Evolutionary conservation across 2,797 vertebrate genomes (phyloP).

Genomic region (Pipistrellus pygmaeus): DNA sequence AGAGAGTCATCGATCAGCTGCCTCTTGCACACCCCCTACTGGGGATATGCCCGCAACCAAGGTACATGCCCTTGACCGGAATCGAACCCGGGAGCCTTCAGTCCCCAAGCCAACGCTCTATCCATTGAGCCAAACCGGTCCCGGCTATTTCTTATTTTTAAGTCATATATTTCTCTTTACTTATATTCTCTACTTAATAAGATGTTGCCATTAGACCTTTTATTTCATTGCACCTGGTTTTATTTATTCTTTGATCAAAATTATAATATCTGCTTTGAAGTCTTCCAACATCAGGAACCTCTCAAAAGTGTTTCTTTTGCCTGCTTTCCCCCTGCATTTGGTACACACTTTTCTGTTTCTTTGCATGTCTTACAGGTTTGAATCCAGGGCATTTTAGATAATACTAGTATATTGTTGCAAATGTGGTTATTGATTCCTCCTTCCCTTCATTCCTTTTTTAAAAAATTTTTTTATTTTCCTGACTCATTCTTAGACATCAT

Average conservation of each 20-base stretch:
- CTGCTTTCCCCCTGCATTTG: neutral
- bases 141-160: neutral
- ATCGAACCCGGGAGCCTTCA: too few species aligned
- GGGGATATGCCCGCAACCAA: too few species aligned
- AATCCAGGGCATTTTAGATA: neutral
- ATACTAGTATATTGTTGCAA: neutral
- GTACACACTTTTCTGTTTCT: neutral
- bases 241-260: conserved; percentile 20
- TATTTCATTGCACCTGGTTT: neutral
- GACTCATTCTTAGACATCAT: conserved; percentile 48
- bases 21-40: too few species aligned
- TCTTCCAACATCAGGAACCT: neutral
- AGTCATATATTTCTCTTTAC: neutral
- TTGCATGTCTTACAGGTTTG: conserved; percentile 1
- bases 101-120: too few species aligned
- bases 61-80: too few species aligned
- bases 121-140: too few species aligned
- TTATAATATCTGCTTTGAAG: conserved; percentile 8
- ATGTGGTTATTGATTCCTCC: neutral
- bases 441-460: neutral
- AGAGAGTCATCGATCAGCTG: too few species aligned
- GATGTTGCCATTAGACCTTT: neutral
- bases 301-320: conserved; percentile 1
- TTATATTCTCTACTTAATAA: neutral
- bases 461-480: neutral